Evolutionary conservation across 1,140 invertebrate species (phyloP).

Genomic region (Drosophila tropicalis): DNA sequence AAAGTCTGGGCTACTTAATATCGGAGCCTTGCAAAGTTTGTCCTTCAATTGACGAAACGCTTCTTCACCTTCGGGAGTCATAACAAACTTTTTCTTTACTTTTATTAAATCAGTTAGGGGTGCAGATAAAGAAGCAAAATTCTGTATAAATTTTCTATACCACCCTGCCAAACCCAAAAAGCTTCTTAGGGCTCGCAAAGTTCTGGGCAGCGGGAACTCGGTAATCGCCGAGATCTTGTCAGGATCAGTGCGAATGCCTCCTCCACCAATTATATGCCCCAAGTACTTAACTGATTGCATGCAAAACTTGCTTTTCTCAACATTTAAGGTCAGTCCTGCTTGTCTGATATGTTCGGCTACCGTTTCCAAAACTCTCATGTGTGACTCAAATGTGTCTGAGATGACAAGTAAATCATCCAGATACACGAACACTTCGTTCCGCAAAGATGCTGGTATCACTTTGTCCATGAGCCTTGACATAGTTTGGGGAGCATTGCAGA

Average conservation of each 20-base stretch:
- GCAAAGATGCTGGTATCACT: no score
- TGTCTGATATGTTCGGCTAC: no score
- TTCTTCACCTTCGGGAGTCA: no score
- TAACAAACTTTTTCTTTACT: no score
- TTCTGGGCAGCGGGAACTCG: slow-evolving; percentile 1
- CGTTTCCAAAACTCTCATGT: no score
- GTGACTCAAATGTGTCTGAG: no score
- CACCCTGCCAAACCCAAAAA: slow-evolving; percentile 3
- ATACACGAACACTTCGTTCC: no score
- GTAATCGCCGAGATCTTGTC: slow-evolving; percentile 12
- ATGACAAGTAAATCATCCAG: no score
- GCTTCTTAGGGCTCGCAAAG: neutral
- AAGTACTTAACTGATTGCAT: slow-evolving; percentile 7
- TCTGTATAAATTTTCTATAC: slow-evolving; percentile 4
- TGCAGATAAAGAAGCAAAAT: neutral
- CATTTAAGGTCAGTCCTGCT: neutral
- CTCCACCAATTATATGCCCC: slow-evolving; percentile 18
- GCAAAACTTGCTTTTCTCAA: slow-evolving; percentile 25
- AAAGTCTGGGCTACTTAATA: no score
- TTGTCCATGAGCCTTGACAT: no score
- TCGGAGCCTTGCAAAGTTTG: no score
- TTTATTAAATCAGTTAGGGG: neutral
- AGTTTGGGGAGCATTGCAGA: no score
- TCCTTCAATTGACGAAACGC: neutral
- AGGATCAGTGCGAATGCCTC: slow-evolving; percentile 14